Evolutionary conservation across 2,113 vertebrate species (phyloP).

Genomic region (Urocolius indicus): DNA sequence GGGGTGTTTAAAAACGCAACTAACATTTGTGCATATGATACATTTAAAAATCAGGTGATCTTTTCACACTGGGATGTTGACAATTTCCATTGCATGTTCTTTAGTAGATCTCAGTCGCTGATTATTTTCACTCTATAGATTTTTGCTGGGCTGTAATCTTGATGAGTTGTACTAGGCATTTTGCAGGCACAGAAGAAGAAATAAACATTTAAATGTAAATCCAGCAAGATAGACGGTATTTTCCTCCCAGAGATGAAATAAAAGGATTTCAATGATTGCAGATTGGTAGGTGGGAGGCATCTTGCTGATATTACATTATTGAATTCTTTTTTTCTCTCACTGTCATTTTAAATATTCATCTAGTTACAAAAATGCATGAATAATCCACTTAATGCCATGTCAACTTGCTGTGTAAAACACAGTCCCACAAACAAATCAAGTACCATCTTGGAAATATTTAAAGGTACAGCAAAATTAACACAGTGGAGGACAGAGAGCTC

Average conservation of each 20-base stretch:
- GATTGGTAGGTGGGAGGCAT: neutral
- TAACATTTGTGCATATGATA: slow-evolving; percentile 44
- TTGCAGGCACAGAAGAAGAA: neutral
- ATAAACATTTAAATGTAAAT: neutral
- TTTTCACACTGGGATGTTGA: slow-evolving; percentile 23
- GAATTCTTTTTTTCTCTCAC: neutral
- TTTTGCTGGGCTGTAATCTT: neutral
- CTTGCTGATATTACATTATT: neutral
- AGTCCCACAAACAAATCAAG: neutral
- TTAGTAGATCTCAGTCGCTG: neutral
- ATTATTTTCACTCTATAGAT: neutral
- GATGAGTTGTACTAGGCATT: neutral
- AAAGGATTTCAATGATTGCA: neutral
- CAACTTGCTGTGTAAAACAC: neutral
- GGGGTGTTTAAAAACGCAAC: slow-evolving; percentile 8
- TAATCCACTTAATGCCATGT: neutral
- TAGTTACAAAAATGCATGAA: neutral
- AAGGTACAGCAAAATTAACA: neutral
- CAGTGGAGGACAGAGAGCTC: neutral
- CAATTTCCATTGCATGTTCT: neutral
- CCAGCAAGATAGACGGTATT: neutral
- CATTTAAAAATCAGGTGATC: neutral
- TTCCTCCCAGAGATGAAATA: neutral
- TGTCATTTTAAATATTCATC: neutral
- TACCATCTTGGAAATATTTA: neutral